Percentiles rank a stretch among this genome's conserved stretches.
These are phyloP conservation scores for Colius striatus DNA, from an alignment of 2,113 vertebrate genomes.

Conservation along the genomic window DNA sequence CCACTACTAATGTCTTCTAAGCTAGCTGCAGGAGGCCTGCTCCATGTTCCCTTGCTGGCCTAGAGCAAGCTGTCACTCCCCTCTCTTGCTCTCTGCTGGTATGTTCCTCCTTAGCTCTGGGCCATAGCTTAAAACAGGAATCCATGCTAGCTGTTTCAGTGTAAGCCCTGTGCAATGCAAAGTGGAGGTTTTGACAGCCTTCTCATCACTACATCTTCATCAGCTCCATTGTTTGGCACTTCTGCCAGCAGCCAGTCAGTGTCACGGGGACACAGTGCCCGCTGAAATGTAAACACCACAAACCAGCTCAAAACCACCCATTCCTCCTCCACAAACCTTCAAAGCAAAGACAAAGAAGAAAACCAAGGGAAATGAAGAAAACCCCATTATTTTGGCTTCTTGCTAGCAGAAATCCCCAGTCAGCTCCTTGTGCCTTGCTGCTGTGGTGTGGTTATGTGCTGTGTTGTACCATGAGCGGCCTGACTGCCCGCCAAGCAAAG, in stretches of 20 bases:
- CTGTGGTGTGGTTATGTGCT: background rate
- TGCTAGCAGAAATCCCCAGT: constrained; percentile 52
- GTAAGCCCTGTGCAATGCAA: rapidly evolving
- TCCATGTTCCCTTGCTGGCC: background rate
- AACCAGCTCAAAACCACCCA: background rate
- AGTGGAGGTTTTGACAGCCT: background rate
- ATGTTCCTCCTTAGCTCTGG: background rate
- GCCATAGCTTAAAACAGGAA: background rate
- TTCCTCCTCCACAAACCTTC: background rate
- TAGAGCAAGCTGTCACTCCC: background rate
- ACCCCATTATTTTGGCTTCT: background rate
- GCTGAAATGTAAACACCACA: background rate
- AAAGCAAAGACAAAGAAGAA: background rate
- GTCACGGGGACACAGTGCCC: background rate
- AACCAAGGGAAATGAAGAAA: background rate
- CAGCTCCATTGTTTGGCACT: background rate
- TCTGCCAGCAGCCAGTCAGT: background rate
- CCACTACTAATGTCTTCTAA: background rate
- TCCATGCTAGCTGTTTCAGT: rapidly evolving
- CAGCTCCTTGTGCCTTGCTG: constrained; percentile 1
- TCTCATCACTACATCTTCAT: background rate
- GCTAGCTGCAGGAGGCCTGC: background rate
- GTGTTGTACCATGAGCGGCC: background rate
- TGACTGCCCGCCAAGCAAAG: background rate
- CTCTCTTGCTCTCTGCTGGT: background rate